Conservation (phyloP, 2,113 vertebrate species). For the Podilymbus podiceps region DNA sequence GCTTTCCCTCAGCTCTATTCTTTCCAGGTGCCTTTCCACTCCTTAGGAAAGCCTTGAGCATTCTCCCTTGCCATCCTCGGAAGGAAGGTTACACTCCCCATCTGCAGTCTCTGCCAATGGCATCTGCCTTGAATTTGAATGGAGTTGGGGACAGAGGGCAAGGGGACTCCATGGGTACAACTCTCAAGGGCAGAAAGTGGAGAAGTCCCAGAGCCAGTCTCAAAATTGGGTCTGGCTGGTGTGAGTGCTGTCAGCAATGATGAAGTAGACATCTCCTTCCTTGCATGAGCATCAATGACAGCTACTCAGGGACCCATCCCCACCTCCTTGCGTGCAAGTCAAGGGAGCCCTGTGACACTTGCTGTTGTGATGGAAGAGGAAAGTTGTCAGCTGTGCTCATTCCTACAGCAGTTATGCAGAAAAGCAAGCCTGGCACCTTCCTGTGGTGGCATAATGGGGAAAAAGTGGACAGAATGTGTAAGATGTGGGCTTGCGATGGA, state of each 20-base stretch:
- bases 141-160: neutral
- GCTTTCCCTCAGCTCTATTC: neutral
- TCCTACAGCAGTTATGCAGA: neutral
- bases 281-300: neutral
- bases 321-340: neutral
- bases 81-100: neutral
- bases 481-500: neutral
- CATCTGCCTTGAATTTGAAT: neutral
- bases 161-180: rapidly evolving
- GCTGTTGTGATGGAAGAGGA: neutral
- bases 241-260: rapidly evolving
- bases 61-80: neutral
- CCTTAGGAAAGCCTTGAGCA: neutral
- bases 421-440: neutral
- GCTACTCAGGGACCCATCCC: too few species aligned
- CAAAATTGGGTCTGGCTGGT: rapidly evolving
- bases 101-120: neutral
- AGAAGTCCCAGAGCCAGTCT: neutral
- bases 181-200: neutral
- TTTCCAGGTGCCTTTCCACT: neutral
- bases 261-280: neutral
- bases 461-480: neutral
- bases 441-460: too few species aligned
- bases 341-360: rapidly evolving
- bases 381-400: neutral